Conservation (phyloP, 2,888 invertebrate species). For the Trimorus sp. region DNA sequence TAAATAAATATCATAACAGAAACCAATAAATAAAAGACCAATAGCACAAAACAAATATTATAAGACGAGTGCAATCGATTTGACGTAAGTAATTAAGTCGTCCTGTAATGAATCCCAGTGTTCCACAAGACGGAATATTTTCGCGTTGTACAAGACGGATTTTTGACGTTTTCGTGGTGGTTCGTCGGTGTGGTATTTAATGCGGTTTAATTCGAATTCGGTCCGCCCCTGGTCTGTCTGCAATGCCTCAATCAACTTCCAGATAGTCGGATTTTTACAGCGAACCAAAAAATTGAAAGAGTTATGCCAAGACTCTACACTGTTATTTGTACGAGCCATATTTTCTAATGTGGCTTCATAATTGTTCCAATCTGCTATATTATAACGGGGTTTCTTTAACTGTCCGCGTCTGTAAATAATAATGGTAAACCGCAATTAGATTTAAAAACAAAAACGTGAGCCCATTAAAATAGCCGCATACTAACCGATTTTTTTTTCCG, state of each 20-base stretch:
- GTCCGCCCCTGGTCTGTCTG: background rate
- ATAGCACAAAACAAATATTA: too few species aligned
- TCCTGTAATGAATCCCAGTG: too few species aligned
- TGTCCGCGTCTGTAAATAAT: background rate
- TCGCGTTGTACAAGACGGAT: background rate
- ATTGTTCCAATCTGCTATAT: too few species aligned
- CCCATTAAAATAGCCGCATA: background rate
- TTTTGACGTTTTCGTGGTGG: background rate
- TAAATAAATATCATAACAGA: too few species aligned
- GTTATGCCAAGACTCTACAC: too few species aligned
- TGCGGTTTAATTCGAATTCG: background rate
- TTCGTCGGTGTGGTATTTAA: background rate
- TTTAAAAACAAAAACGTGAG: background rate
- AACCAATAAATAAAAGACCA: too few species aligned
- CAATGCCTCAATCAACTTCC: background rate
- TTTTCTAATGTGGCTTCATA: too few species aligned
- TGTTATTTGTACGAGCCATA: too few species aligned
- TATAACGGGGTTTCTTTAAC: too few species aligned
- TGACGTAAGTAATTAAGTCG: too few species aligned
- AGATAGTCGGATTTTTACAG: background rate
- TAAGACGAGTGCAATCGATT: too few species aligned
- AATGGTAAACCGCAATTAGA: background rate
- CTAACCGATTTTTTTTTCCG: background rate
- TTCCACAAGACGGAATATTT: too few species aligned
- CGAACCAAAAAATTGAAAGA: background rate